These are phyloP conservation scores for Orchesella cincta DNA, from an alignment of 1,140 invertebrate genomes.

Conservation along the genomic window DNA sequence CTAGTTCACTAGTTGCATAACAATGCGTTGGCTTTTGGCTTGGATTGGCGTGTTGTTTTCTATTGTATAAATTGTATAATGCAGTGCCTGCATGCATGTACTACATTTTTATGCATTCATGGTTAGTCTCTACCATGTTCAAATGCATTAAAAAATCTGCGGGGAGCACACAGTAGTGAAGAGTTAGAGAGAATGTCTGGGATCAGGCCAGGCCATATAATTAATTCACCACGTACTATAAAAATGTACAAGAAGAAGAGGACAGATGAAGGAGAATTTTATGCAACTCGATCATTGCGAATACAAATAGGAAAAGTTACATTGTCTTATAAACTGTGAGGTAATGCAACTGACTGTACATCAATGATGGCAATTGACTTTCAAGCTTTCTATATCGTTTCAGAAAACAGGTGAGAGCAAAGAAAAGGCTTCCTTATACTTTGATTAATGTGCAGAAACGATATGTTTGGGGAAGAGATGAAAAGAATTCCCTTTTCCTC, in stretches of 20 bases:
- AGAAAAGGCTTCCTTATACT: background rate
- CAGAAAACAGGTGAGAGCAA: background rate
- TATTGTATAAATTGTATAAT: background rate
- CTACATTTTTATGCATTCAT: background rate
- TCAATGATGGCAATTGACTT: background rate
- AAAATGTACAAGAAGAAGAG: too few relatives aligned
- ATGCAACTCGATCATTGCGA: background rate
- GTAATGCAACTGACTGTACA: background rate
- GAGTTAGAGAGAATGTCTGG: constrained; percentile 8
- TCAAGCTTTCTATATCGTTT: background rate
- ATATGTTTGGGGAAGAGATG: background rate
- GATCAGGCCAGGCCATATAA: constrained; percentile 2
- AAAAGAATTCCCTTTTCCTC: background rate
- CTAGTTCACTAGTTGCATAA: background rate
- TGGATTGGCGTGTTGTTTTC: background rate
- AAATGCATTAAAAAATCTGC: background rate
- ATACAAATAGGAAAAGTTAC: constrained; percentile 1
- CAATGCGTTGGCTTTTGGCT: background rate
- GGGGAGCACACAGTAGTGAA: background rate
- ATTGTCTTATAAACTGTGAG: background rate
- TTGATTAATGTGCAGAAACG: background rate
- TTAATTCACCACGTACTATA: constrained; percentile 23
- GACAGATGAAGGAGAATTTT: constrained; percentile 28
- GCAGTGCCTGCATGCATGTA: background rate
- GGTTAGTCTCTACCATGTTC: background rate